Evolutionary conservation across 2,113 vertebrate species (phyloP), one percentile per base, ranked within the genome.

Genomic region (Brevimyrus niger): DNA sequence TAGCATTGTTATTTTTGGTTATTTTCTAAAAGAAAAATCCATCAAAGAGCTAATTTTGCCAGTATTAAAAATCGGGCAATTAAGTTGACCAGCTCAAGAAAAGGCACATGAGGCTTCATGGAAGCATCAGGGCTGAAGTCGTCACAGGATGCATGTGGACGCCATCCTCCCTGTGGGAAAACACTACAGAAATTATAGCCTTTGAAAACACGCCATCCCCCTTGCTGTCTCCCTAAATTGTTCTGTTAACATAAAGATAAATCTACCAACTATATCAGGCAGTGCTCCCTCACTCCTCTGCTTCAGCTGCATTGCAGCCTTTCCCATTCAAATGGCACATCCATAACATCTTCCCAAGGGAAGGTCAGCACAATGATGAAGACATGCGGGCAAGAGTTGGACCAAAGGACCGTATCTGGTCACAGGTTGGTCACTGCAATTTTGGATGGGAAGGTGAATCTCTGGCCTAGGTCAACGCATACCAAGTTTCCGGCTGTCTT

Each of bases 261-360:
- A 65, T 27, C 7, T 65, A 27, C 1, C n/a, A 27, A 27, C 7
- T 65, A 65, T n/a, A n/a, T 65, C n/a, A 65, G 23, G 2, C 2
- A 3, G 8, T 1, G 53, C 53, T 3, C 19, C 53, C 58, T 13
- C 3, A 0, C 6, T 31, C 21, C 46, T 46, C 88, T 89, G 53
- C 50, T 44, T 85, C 80, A n/a, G 48, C 21, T 53, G 50, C 61
- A 86, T 58, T 21, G 6, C 5, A 89, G 23, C 35, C 8, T 58
- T n/a, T 76, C 50, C 46, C 88, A 21, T 88, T 80, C 61, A 17
- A 38, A 61, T 44, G 88, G 31, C 76, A 84, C 88, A 53, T 84
- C 48, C 38, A 47, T 19, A 6, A 31, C 80, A 61, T n/a, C 89
- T 55, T 86, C 51, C 0, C 23, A n/a, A 61, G 55, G 55, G 6